Evolutionary conservation across 2,797 vertebrate genomes (phyloP).

Genomic region (Prionace glauca): DNA sequence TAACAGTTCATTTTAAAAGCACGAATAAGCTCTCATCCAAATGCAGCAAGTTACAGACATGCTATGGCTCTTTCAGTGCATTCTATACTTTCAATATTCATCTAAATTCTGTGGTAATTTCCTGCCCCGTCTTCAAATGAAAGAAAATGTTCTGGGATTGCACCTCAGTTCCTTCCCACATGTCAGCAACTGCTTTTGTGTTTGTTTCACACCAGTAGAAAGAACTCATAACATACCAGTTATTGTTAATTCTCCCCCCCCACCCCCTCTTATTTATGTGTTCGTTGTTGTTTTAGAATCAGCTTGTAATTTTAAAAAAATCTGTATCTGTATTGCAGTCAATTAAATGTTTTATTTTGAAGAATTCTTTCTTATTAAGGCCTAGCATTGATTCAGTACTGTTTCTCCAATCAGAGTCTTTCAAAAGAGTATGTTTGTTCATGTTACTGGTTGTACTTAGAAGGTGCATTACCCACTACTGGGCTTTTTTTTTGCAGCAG

Average conservation of each 20-base stretch:
- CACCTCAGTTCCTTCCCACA: neutral
- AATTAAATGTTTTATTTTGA: neutral
- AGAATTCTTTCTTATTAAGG: neutral
- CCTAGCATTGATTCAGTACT: neutral
- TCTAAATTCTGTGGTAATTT: neutral
- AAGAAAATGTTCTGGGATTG: neutral
- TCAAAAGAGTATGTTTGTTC: neutral
- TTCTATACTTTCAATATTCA: neutral
- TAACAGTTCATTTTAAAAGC: neutral
- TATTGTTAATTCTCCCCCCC: neutral
- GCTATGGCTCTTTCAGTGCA: neutral
- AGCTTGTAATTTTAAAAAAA: neutral
- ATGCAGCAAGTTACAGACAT: neutral
- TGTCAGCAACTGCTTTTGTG: neutral
- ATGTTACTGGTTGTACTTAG: neutral
- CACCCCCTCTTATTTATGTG: neutral
- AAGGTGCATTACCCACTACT: neutral
- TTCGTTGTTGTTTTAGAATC: neutral
- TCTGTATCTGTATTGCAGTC: neutral
- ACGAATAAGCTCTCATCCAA: neutral
- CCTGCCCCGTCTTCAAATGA: neutral
- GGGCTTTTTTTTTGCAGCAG: neutral
- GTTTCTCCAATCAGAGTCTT: neutral
- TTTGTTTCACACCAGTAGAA: neutral
- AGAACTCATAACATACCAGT: neutral